These are phyloP conservation scores for Escarpia spicata DNA, from an alignment of 2,888 invertebrate species.

Conservation along the genomic window DNA sequence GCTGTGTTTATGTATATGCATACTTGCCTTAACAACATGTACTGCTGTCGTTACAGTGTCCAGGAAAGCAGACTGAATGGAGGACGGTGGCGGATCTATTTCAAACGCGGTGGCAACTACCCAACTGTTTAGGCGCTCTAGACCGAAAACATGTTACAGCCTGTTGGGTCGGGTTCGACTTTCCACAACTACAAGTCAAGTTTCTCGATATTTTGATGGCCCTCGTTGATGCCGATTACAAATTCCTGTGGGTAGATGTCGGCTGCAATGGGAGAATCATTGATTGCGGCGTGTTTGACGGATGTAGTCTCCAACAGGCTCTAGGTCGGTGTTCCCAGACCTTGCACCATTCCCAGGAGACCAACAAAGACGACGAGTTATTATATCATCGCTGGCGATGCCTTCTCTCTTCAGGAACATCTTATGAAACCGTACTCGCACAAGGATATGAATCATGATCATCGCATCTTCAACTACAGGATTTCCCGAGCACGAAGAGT, in stretches of 20 bases:
- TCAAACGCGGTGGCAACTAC: slow-evolving; percentile 25
- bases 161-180: neutral
- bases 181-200: slow-evolving; percentile 31
- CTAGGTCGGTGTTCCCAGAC: too few species aligned
- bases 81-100: too few species aligned
- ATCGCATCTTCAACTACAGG: slow-evolving; percentile 26
- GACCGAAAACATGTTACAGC: slow-evolving; percentile 32
- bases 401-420: slow-evolving; percentile 36
- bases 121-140: slow-evolving; percentile 31
- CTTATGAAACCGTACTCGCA: slow-evolving; percentile 25
- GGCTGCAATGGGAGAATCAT: slow-evolving; percentile 35
- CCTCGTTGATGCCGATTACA: slow-evolving; percentile 31
- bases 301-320: slow-evolving; percentile 29
- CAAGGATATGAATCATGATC: neutral
- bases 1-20: too few species aligned
- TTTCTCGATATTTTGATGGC: slow-evolving; percentile 31
- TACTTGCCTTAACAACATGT: too few species aligned
- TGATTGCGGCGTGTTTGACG: slow-evolving; percentile 39
- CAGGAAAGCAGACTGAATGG: too few species aligned
- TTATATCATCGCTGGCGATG: too few species aligned
- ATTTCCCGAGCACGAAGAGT: slow-evolving; percentile 26
- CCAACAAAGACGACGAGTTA: too few species aligned
- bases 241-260: slow-evolving; percentile 27
- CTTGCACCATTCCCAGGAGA: too few species aligned
- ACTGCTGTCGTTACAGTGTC: too few species aligned